These are phyloP conservation scores for Chloroceryle amazona DNA, from an alignment of 2,797 vertebrate genomes.

Conservation along the genomic window DNA sequence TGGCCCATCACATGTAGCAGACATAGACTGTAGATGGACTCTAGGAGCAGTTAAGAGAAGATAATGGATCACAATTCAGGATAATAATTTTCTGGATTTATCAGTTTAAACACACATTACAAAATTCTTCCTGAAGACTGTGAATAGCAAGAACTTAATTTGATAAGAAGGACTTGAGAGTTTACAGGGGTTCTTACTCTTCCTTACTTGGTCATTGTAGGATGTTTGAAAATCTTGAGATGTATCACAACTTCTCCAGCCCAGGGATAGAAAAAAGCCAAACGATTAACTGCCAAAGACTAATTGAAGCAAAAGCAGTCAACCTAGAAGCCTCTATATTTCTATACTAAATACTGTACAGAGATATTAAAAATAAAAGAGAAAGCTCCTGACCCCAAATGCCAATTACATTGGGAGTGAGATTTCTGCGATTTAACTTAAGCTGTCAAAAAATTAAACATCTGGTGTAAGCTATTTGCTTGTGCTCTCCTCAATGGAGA, in stretches of 20 bases:
- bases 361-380: background rate
- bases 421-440: background rate
- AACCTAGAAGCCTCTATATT: background rate
- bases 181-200: background rate
- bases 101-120: background rate
- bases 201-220: background rate
- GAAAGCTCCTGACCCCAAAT: background rate
- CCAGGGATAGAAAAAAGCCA: background rate
- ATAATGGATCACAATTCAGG: background rate
- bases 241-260: background rate
- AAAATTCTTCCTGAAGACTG: background rate
- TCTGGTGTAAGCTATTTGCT: background rate
- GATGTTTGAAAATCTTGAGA: background rate
- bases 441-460: background rate
- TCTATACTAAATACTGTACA: background rate
- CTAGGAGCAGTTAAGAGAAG: background rate
- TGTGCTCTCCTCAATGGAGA: background rate
- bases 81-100: background rate
- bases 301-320: background rate
- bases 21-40: background rate
- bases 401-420: background rate
- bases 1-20: background rate
- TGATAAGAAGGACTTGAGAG: background rate
- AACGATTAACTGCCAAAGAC: background rate
- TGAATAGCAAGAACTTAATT: background rate